Evolutionary conservation across 2,113 vertebrate species (phyloP), one percentile per base, ranked within the genome.

Genomic region (Sinocyclocheilus grahami): DNA sequence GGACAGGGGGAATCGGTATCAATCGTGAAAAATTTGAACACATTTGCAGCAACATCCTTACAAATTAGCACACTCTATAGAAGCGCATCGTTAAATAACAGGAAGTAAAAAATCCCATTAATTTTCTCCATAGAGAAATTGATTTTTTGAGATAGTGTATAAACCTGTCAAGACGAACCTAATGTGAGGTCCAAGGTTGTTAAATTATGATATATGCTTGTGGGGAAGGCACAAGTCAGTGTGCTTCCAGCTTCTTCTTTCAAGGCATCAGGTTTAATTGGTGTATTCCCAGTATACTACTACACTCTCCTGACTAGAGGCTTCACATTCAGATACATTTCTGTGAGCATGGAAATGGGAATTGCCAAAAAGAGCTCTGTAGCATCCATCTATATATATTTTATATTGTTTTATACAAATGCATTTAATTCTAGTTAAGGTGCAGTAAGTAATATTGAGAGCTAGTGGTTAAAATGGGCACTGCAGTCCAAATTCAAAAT

Each of bases 151-250:
- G 37, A 42, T 80, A 80, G 9, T 39, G 22, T 62, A 79, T 60
- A 80, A 80, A 80, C 53, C 55, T 80, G 63, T 58, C 55, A 63
- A 80, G 55, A 63, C 5, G 5, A 60, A 24, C 20, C 58, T 80
- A 80, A 80, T 80, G 37, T 80, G 78, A 13, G 78, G 30, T 80
- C 30, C 58, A n/a, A 58, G 30, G 77, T n/a, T 60, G 77, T n/a
- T 33, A 79, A 60, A 60, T 39, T 11, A 58, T 79, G 77, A 79
- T 60, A 60, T 60, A 79, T 79, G 53, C 24, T 22, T 58, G 24
- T 79, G 30, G 48, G 20, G 30, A 53, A 79, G 14, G 24, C 51
- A 58, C 53, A 78, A 39, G 20, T 42, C 9, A 22, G 10, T 78
- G 13, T 30, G 48, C 39, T n/a, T 55, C 24, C 9, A 53, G 16